Base-by-base conservation (phyloP, 2,888 invertebrate genomes). In the Petrophora chlorosata region DNA sequence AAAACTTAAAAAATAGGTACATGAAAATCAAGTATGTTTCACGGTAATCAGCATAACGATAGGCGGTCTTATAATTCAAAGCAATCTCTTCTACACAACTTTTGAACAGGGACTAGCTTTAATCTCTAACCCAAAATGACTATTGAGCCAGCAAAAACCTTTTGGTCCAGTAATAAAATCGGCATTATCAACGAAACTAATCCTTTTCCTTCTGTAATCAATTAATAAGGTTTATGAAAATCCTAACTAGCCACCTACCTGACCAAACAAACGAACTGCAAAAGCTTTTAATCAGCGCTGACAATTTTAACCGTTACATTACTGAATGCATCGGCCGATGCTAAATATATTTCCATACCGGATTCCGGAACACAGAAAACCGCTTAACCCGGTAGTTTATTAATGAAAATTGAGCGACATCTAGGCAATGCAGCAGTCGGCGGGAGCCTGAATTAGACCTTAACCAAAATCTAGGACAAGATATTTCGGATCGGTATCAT, bases 401-500 rank as follows among this genome's bases (percentile, higher is more conserved):
- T 90, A 90, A 89, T 90, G 89, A 88, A 87, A 90, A 89, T 89
- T 89, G 88, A 90, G 82, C 73, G 90, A 82, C 85, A 81, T 79
- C 70, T 73, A 72, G 56, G 45, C 51, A 53, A 65, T 85, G 85
- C 81, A 76, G 75, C 78, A 59, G 59, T 61, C 53, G 45, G 70
- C 69, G 22, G 16, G 12, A 42, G 48, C 48, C 75, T 73, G 73
- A 76, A 86, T 83, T 88, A 85, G 85, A 73, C 68, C 73, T 73
- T 72, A 70, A 74, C 65, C 65, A 65, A 72, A 73, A 89, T 86
- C 82, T 88, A 71, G 89, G 85, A 82, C 89, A 86, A 79, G 82
- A 79, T 73, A 76, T 74, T 75, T 73, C 35, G 16, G 66, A 42
- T 15, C 54, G 8, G 17, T 15, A 47, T 38, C 29, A 22, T 39